Conservation (phyloP, 2,888 invertebrate species). For the Cantharis nigra region DNA sequence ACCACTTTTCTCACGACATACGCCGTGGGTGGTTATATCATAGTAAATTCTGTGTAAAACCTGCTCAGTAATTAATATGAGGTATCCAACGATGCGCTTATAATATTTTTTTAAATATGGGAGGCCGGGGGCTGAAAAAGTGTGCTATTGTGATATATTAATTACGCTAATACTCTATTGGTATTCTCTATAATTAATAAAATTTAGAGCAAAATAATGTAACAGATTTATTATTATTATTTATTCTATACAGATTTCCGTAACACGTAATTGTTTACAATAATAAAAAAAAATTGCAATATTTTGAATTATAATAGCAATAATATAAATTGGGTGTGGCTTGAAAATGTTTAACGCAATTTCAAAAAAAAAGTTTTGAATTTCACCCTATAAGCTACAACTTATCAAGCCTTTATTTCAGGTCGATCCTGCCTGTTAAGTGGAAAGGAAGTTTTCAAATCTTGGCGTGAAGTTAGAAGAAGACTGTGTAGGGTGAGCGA, state of each 20-base stretch:
- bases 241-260: not conserved
- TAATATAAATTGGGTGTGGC: not conserved
- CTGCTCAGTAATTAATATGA: constrained; percentile 34
- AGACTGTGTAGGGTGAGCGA: not conserved
- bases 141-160: constrained; percentile 30
- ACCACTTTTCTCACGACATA: constrained; percentile 35
- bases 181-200: not conserved
- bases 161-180: constrained; percentile 22
- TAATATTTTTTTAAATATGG: constrained; percentile 30
- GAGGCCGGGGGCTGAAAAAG: constrained; percentile 27
- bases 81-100: constrained; percentile 27
- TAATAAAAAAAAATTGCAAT: not conserved
- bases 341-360: not conserved
- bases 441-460: not conserved
- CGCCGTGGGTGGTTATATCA: constrained; percentile 40
- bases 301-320: not conserved
- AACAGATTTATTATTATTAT: no score
- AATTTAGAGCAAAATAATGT: not conserved
- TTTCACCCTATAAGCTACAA: not conserved
- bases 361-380: not conserved
- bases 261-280: not conserved
- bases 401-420: not conserved
- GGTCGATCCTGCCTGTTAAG: not conserved
- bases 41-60: constrained; percentile 35
- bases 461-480: not conserved